Percentiles rank a stretch among this genome's conserved stretches.
Conservation (phyloP, 2,113 vertebrate genomes). For the Cricetomys ansorgei region DNA sequence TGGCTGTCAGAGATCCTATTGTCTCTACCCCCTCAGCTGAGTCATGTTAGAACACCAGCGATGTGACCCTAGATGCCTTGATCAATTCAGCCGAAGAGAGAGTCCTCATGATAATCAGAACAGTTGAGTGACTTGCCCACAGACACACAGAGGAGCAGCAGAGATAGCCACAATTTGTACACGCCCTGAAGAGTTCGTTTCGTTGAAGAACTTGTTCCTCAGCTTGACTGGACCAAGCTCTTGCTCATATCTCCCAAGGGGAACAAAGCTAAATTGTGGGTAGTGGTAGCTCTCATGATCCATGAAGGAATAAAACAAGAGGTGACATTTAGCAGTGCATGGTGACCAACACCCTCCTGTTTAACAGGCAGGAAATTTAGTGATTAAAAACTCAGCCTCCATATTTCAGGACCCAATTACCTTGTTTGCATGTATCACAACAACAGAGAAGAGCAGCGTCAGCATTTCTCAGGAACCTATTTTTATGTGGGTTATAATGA, state of each 20-base stretch:
- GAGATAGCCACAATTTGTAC: fast-evolving
- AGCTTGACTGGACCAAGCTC: neutral
- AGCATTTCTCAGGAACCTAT: neutral
- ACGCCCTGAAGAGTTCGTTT: fast-evolving
- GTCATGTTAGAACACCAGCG: no score
- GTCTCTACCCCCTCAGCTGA: neutral
- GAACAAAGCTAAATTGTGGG: neutral
- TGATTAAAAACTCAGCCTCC: neutral
- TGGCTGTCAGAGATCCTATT: no score
- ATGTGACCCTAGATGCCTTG: neutral
- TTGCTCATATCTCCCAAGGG: neutral
- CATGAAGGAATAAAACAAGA: neutral
- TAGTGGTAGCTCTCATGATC: neutral
- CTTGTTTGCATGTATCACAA: neutral
- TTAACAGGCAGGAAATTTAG: neutral
- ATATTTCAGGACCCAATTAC: neutral
- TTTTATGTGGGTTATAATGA: neutral
- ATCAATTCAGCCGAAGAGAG: neutral
- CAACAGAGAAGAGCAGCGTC: neutral
- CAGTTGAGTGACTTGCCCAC: neutral
- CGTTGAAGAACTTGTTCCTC: neutral
- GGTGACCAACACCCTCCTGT: neutral
- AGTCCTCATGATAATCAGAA: neutral
- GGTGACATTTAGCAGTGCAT: neutral
- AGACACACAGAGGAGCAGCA: neutral